Base-by-base conservation (phyloP, 2,797 vertebrate species). In the Otolemur crassicaudatus region DNA sequence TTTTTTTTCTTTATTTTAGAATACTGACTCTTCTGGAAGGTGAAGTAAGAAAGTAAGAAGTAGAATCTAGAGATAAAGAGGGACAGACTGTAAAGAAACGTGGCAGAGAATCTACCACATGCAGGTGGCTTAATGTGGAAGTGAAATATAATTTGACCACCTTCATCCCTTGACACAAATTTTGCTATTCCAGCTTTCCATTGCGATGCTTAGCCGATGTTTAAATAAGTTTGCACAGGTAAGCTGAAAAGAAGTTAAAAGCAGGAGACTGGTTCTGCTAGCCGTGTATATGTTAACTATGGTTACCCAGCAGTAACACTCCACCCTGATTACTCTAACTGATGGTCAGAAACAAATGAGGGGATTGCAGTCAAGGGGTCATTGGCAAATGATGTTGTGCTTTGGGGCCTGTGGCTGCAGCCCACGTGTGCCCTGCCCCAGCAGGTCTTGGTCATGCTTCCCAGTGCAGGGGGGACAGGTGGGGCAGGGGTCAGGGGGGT, bases 301-400 rank as follows among this genome's bases (percentile, higher is more conserved):
- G 2, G 29, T 12, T 29, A 58, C 9, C 23, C 4, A 53, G 6
- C 6, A 22, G n/a, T 40, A 34, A 17, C 29, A 72, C 12, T 25
- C 4, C 14, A 49, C 13, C 0, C 2, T 46, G 20, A 63, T 46
- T 60, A 88, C 53, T 13, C 7, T 69, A 20, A 81, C 7, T 56
- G 29, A 70, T 17, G 11, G 46, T 63, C 1, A 19, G 40, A 19
- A 80, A 34, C 23, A 84, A 43, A 16, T 56, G n/a, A 56, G 0
- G 27, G 25, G 1, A 9, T 49, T 58, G 53, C 25, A 75, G 58
- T 75, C 23, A 58, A 12, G 4, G 27, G 16, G 14, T 14, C 69
- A 9, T 4, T 20, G 5, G 4, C 11, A 69, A 34, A 14, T 37
- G 17, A 31, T 17, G 81, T 67, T 0, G 0, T 13, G 49, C 11